phyloP scores from a whole-genome alignment of 2,888 invertebrate genomes.

The Lepas anatifera region DNA sequence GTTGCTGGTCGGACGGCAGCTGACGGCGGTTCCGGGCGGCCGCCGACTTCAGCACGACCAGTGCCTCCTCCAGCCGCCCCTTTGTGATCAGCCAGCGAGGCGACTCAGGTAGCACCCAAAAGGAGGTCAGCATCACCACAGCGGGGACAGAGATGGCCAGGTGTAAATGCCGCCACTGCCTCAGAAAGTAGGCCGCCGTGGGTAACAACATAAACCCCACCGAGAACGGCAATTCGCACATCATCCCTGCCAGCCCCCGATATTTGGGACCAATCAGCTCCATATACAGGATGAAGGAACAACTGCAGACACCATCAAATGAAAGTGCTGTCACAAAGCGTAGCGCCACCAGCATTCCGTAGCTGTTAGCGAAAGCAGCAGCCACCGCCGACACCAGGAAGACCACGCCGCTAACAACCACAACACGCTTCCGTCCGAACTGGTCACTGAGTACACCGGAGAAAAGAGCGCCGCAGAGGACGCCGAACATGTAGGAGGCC shows the following conservation, averaged over 20 bases:
- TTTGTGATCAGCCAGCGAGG: slow-evolving; percentile 63
- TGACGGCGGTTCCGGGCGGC: slow-evolving; percentile 39
- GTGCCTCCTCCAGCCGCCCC: slow-evolving; percentile 49
- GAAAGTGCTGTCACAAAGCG: neutral
- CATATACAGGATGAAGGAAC: slow-evolving; percentile 14
- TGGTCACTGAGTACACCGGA: neutral
- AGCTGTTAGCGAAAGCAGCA: neutral
- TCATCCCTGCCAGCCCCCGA: neutral
- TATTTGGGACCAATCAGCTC: neutral
- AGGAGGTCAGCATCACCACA: slow-evolving; percentile 42
- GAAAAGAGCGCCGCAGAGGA: neutral
- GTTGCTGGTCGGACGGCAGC: slow-evolving; percentile 18
- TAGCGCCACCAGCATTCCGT: neutral
- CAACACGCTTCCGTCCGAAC: neutral
- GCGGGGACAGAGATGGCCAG: slow-evolving; percentile 51
- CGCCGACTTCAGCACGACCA: slow-evolving; percentile 47
- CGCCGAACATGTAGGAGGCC: neutral
- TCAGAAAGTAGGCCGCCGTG: slow-evolving; percentile 3
- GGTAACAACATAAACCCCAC: slow-evolving; percentile 13
- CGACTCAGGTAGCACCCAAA: slow-evolving; percentile 58
- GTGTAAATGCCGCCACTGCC: slow-evolving; percentile 50
- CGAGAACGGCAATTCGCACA: neutral
- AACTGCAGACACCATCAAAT: neutral
- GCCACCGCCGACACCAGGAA: neutral
- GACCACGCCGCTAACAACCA: neutral